Evolutionary conservation across 2,113 vertebrate species (phyloP).

Genomic region (Eulacestoma nigropectus): DNA sequence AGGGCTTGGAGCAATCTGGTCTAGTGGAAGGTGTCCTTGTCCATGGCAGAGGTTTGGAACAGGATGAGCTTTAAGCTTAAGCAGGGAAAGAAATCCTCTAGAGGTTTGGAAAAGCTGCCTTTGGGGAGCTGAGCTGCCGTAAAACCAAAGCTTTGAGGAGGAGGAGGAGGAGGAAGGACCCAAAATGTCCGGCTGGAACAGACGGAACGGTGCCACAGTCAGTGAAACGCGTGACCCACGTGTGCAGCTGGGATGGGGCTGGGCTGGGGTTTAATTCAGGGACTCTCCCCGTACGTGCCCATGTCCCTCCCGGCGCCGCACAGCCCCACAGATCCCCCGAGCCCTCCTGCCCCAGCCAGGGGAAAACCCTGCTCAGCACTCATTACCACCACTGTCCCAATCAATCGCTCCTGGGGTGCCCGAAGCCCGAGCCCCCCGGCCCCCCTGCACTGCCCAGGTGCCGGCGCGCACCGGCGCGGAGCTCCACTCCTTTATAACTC

Average conservation of each 20-base stretch:
- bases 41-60: not conserved
- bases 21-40: not conserved
- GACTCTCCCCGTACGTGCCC: accelerated
- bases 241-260: not conserved
- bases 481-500: constrained; percentile 47
- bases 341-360: not conserved
- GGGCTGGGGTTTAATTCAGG: not conserved
- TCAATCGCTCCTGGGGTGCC: accelerated
- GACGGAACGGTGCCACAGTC: not conserved
- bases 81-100: not conserved
- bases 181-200: not conserved
- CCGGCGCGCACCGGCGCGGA: accelerated
- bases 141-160: not conserved
- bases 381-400: accelerated
- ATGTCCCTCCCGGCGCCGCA: accelerated
- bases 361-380: not conserved
- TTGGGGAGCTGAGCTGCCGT: not conserved
- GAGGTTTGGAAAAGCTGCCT: not conserved
- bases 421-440: accelerated
- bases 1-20: not conserved
- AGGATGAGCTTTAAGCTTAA: not conserved
- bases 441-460: not conserved
- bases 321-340: accelerated
- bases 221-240: not conserved
- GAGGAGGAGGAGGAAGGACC: not conserved